phyloP scores from a whole-genome alignment of 2,797 vertebrate genomes.

The Hydrophis major region DNA sequence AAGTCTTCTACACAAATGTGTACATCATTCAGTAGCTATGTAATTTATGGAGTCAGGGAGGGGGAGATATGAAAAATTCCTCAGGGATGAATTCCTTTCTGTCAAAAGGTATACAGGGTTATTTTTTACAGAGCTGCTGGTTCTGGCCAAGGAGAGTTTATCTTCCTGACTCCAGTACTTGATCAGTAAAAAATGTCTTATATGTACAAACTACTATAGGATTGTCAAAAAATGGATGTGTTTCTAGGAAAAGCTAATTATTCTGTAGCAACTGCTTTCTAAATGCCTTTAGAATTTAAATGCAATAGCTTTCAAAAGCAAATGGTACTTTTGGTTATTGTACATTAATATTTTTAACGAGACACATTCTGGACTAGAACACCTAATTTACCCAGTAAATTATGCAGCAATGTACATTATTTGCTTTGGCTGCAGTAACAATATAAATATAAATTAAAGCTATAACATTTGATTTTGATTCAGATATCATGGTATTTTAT shows the following conservation, averaged over 20 bases:
- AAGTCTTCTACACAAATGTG: conserved; percentile 10
- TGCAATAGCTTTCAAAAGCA: neutral
- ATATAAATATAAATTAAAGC: neutral
- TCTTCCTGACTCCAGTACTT: neutral
- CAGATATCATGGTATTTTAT: neutral
- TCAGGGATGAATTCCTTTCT: conserved; percentile 23
- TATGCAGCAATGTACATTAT: neutral
- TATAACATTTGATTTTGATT: neutral
- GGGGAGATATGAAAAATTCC: conserved; percentile 21
- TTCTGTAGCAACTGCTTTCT: neutral
- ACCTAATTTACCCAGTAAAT: neutral
- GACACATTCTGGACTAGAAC: neutral
- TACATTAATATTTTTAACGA: neutral
- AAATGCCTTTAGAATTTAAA: neutral
- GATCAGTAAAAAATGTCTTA: conserved; percentile 21
- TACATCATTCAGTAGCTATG: conserved; percentile 3
- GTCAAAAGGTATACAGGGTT: conserved; percentile 9
- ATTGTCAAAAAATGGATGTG: neutral
- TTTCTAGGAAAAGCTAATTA: neutral
- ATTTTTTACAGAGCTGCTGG: conserved; percentile 13
- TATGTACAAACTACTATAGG: conserved; percentile 5
- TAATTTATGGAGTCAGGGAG: conserved; percentile 25
- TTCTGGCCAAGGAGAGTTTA: conserved; percentile 18
- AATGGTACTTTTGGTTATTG: neutral
- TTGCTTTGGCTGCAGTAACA: neutral